Conservation (phyloP, 2,113 vertebrate species). For the Glaucomys volans region DNA sequence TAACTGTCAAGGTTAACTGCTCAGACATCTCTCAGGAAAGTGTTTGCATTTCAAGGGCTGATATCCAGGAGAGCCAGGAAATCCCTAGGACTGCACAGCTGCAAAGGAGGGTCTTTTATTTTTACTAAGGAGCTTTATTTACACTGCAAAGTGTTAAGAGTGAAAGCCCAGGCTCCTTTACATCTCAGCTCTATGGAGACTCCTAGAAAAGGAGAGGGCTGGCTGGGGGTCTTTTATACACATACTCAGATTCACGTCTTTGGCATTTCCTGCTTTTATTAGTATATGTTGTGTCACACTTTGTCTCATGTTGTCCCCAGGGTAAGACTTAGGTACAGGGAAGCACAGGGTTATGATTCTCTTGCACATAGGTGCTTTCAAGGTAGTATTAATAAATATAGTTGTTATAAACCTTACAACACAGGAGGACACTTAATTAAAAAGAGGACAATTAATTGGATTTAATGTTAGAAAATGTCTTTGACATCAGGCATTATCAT, state of each 20-base stretch:
- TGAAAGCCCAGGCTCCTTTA: background rate
- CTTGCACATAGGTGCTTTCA: background rate
- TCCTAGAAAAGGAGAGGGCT: too few relatives aligned
- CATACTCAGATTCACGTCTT: fast-evolving
- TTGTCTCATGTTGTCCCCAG: background rate
- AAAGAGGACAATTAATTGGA: background rate
- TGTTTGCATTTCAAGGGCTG: background rate
- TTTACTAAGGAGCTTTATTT: background rate
- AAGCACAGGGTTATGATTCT: background rate
- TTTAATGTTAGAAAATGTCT: background rate
- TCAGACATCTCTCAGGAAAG: too few relatives aligned
- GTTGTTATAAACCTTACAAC: background rate
- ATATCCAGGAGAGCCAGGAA: background rate
- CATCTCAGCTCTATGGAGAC: background rate
- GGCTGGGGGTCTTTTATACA: background rate
- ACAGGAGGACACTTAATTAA: too few relatives aligned
- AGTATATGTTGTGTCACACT: fast-evolving
- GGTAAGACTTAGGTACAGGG: background rate
- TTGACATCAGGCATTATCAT: background rate
- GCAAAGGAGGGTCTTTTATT: background rate
- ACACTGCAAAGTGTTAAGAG: background rate
- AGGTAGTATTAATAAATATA: background rate
- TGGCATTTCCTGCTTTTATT: background rate
- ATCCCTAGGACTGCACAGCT: background rate
- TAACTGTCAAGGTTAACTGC: background rate